Percentiles rank a stretch among this genome's conserved stretches.
phyloP scores from a whole-genome alignment of 2,888 invertebrate species.

The Micropterix aruncella region DNA sequence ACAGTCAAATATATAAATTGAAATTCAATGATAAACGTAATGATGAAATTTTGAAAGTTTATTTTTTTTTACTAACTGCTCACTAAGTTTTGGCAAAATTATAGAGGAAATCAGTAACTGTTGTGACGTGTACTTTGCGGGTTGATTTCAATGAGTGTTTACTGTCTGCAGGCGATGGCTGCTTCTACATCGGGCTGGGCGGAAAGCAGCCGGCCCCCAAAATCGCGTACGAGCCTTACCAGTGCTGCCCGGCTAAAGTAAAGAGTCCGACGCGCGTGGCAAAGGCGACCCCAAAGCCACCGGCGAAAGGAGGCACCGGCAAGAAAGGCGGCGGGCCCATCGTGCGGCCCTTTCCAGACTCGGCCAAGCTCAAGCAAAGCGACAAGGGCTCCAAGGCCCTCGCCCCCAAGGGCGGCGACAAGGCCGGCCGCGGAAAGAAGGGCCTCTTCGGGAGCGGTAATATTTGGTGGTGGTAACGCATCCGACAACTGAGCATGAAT shows the following conservation, averaged over 20 bases:
- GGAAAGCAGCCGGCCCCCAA: constrained; percentile 65
- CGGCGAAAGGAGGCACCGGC: constrained; percentile 33
- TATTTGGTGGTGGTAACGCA: constrained; percentile 74
- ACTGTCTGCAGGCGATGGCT: constrained; percentile 92
- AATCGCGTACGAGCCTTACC: constrained; percentile 77
- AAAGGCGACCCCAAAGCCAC: constrained; percentile 52
- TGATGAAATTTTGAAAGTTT: constrained; percentile 8
- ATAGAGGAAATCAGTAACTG: too few species aligned
- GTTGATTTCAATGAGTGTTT: constrained; percentile 79
- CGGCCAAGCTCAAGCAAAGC: constrained; percentile 16
- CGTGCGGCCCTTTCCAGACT: constrained; percentile 20
- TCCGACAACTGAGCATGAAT: too few species aligned
- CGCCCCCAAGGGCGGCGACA: constrained; percentile 36
- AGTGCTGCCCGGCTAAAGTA: constrained; percentile 82
- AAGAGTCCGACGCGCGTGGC: constrained; percentile 66
- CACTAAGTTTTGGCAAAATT: not conserved
- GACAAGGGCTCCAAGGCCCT: constrained; percentile 34
- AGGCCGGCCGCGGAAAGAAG: constrained; percentile 52
- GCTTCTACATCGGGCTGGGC: constrained; percentile 93
- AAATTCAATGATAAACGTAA: constrained; percentile 6
- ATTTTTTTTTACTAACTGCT: constrained; percentile 5
- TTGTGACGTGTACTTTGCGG: too few species aligned
- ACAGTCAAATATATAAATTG: constrained; percentile 28
- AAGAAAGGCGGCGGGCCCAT: constrained; percentile 22
- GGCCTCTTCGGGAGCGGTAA: constrained; percentile 78